Base-by-base conservation (phyloP, 2,113 vertebrate species). In the Symphodus melops region DNA sequence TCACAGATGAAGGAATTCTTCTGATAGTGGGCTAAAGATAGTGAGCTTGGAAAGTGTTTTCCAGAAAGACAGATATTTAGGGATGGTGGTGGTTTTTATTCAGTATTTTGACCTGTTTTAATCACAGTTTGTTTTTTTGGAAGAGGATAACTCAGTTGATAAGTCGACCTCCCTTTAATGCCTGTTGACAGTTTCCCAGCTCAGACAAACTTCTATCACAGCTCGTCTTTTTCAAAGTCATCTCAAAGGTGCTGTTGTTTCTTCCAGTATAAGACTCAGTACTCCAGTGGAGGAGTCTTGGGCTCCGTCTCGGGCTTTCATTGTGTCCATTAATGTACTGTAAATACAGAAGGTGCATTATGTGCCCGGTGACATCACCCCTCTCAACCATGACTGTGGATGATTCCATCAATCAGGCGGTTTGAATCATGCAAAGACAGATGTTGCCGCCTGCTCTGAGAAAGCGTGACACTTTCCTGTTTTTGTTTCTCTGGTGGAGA, bases 301-400 rank as follows among this genome's bases (percentile, higher is more conserved):
- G 9, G 44, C 72, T 75, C 63, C 73, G 68, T 56, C 46, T 75
- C 2, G 2, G 76, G 68, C 74, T 82, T 75, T 86, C 51, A 74
- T 10, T 5, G 0, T 16, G 8, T 28, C 64, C 19, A 33, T 67
- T 81, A 89, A 85, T 88, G 70, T 80, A 37, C 58, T 42, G 36
- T 57, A 75, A 86, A 75, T 55, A 71, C 83, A 1, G 58, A 81
- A 57, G 53, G 19, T 73, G 85, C 81, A 39, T 82, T 81, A 67
- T 77, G 55, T 25, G n/a, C 41, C 20, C 23, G 9, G 49, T 84
- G 72, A 84, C 59, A 48, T 70, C 79, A 72, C 25, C 66, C 37
- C 59, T 74, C 21, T 89, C n/a, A 37, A 36, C 56, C 12, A 9
- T 19, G 1, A 21, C 74, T 12, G 20, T 41, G 49, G 19, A 62